A percentile compares a stretch with the other conserved stretches of the same genome.
Conservation (phyloP, 2,888 invertebrate species). For the Aethes cnicana region DNA sequence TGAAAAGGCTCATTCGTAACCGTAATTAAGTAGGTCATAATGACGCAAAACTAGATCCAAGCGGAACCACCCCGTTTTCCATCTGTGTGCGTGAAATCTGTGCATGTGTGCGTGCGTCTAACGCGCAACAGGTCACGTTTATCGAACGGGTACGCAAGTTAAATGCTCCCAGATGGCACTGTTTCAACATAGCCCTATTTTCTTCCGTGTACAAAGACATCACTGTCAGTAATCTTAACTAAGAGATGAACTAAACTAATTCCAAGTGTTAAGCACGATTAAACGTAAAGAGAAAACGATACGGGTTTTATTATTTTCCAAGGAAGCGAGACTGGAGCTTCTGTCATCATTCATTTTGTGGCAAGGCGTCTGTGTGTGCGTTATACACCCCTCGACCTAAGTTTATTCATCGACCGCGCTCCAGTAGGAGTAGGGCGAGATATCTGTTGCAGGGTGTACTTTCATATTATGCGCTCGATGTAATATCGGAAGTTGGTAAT, state of each 20-base stretch:
- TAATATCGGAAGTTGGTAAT: slow-evolving; percentile 19
- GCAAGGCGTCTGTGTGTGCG: too few species aligned
- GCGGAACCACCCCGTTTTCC: slow-evolving; percentile 19
- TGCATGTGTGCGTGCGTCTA: slow-evolving; percentile 18
- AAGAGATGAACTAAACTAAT: too few species aligned
- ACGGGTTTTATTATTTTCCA: too few species aligned
- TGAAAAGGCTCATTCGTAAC: slow-evolving; percentile 9
- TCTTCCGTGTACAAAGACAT: too few species aligned
- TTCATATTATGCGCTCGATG: slow-evolving; percentile 19
- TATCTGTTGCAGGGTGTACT: not conserved
- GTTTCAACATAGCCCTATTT: too few species aligned
- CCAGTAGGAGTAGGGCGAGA: not conserved
- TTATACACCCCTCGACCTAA: slow-evolving; percentile 12
- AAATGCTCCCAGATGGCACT: too few species aligned
- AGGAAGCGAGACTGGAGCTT: too few species aligned
- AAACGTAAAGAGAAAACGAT: too few species aligned
- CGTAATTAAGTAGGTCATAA: slow-evolving; percentile 20
- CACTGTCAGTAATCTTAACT: too few species aligned
- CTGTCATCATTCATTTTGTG: too few species aligned
- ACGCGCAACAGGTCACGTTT: slow-evolving; percentile 32
- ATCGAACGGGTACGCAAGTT: slow-evolving; percentile 11
- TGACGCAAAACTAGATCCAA: slow-evolving; percentile 12
- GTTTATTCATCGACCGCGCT: not conserved
- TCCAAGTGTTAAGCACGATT: too few species aligned
- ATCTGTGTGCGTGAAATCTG: not conserved